These are phyloP conservation scores for Brevimyrus niger DNA, from an alignment of 2,113 vertebrate genomes.

Conservation along the genomic window DNA sequence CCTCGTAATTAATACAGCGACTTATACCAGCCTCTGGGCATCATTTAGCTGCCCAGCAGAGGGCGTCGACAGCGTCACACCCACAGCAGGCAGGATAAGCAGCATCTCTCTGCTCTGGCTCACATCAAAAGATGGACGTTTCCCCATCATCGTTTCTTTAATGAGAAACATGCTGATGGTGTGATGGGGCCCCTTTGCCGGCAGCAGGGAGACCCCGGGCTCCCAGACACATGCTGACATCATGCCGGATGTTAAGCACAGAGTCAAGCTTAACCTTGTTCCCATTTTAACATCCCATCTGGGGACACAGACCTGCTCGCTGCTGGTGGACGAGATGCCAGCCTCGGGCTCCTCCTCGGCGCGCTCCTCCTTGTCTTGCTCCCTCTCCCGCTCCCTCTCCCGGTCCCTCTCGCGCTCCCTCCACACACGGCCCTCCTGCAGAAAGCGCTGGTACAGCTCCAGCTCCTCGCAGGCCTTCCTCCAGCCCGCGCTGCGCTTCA, in stretches of 20 bases:
- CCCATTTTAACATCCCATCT: not conserved
- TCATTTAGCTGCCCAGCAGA: not conserved
- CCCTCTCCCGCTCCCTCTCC: not conserved
- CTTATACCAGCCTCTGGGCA: not conserved
- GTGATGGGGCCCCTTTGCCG: not conserved
- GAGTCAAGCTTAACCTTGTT: not conserved
- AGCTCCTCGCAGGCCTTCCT: slow-evolving; percentile 96
- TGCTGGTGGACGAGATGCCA: slow-evolving; percentile 98
- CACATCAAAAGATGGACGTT: not conserved
- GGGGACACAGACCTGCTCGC: slow-evolving; percentile 74
- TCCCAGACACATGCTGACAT: not conserved
- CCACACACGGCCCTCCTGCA: slow-evolving; percentile 86
- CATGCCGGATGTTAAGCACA: not conserved
- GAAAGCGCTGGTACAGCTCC: slow-evolving; percentile 86
- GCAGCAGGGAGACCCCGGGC: not conserved
- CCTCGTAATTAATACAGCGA: not conserved
- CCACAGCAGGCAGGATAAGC: not conserved
- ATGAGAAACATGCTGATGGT: not conserved
- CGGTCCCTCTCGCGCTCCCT: slow-evolving; percentile 36
- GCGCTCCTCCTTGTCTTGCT: slow-evolving; percentile 16
- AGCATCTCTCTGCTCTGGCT: not conserved
- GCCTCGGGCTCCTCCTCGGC: slow-evolving; percentile 86
- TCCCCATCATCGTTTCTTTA: not conserved
- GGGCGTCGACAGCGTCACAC: not conserved
- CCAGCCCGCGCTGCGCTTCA: slow-evolving; percentile 93